Percentiles rank a stretch among this genome's conserved stretches.
Conservation (phyloP, 1,140 invertebrate species). For the Bombyx mandarina region DNA sequence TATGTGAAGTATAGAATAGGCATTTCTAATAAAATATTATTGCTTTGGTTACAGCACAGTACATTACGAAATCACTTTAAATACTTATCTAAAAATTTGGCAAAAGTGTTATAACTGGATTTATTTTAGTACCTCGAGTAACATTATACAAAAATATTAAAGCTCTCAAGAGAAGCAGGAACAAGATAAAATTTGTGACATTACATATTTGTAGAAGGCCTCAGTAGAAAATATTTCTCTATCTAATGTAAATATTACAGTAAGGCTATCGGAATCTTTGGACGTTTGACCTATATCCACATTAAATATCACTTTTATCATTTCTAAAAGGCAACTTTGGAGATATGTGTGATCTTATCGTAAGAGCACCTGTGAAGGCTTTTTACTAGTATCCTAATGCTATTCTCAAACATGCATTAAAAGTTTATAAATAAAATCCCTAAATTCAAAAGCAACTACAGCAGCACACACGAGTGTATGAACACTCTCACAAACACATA, state of each 20-base stretch:
- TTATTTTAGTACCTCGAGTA: conserved; percentile 36
- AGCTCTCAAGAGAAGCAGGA: conserved; percentile 55
- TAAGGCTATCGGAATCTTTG: conserved; percentile 51
- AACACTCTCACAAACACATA: conserved; percentile 47
- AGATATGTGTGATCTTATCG: conserved; percentile 60
- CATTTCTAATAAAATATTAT: conserved; percentile 60
- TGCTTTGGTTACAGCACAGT: conserved; percentile 68
- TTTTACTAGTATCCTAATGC: conserved; percentile 41
- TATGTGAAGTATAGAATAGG: conserved; percentile 47
- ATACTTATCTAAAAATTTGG: conserved; percentile 66
- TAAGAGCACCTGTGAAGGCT: conserved; percentile 62
- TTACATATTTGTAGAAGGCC: conserved; percentile 37
- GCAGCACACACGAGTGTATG: conserved; percentile 54
- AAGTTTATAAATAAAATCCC: conserved; percentile 54
- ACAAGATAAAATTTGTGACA: conserved; percentile 50
- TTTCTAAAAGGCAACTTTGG: conserved; percentile 71
- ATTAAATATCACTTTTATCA: conserved; percentile 58
- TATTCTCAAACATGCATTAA: conserved; percentile 56
- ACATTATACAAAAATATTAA: conserved; percentile 62
- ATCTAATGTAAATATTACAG: conserved; percentile 57
- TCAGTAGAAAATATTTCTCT: conserved; percentile 32
- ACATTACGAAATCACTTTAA: conserved; percentile 48
- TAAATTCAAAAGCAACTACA: conserved; percentile 58
- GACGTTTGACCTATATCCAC: conserved; percentile 56
- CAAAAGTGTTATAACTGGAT: conserved; percentile 40